Evolutionary conservation across 2,113 vertebrate genomes (phyloP).

Genomic region (Rhagologus leucostigma): DNA sequence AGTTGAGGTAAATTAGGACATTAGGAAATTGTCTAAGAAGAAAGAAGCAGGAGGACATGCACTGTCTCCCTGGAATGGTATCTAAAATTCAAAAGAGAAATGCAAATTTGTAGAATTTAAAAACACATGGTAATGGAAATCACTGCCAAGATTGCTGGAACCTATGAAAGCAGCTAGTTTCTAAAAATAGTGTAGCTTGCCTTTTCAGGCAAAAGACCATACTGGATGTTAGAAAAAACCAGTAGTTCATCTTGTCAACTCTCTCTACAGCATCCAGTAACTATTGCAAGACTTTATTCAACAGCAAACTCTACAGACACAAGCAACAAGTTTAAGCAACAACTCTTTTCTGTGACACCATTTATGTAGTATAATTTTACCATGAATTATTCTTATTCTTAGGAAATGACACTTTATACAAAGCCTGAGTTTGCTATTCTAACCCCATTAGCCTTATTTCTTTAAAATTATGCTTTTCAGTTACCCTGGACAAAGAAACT

Average conservation of each 20-base stretch:
- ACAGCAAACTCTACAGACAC: neutral
- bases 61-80: conserved; percentile 94
- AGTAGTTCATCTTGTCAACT: neutral
- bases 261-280: neutral
- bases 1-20: conserved; percentile 95
- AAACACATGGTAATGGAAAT: neutral
- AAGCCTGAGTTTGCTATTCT: neutral
- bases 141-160: neutral
- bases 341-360: neutral
- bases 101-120: neutral
- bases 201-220: conserved; percentile 16
- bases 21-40: conserved; percentile 93
- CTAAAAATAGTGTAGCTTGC: neutral
- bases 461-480: neutral
- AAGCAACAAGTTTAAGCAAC: neutral
- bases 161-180: neutral
- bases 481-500: neutral
- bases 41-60: conserved; percentile 98
- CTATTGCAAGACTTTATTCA: neutral
- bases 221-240: neutral
- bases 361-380: neutral
- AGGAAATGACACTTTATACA: neutral
- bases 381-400: neutral
- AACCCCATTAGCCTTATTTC: neutral
- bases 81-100: conserved; percentile 75